Base-by-base conservation (phyloP, 2,797 vertebrate genomes). In the Moxostoma hubbsi region DNA sequence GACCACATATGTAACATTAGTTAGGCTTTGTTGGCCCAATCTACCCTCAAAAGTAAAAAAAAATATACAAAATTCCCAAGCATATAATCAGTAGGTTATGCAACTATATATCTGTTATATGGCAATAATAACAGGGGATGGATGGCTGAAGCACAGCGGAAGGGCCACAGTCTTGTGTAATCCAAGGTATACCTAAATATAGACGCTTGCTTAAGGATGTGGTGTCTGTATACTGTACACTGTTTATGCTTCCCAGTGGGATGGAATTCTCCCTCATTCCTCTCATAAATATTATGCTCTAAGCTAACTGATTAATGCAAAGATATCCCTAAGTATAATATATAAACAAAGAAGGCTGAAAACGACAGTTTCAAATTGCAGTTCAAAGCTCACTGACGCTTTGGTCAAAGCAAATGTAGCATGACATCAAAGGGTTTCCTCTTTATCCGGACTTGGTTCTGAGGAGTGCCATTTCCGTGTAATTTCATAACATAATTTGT, bases 341-440 rank as follows among this genome's bases (percentile, higher is more conserved):
- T 55, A 72, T 5, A 76, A 10, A 59, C 9, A 51, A 15, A 71
- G 10, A n/a, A 4, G 8, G 11, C 61, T 53, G 9, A 15, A 65
- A 58, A 51, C 10, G 4, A 36, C 24, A 10, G 2, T 54, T 50
- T 12, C 13, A 11, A 51, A 46, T 7, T 18, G 18, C 1, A 6
- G 43, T 64, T 68, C 43, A 77, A 67, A 59, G n/a, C 16, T 53
- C 15, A 11, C 36, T 13, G 18, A 54, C n/a, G 36, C 61, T 72
- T 76, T 8, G 18, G 46, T 73, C 7, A 45, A n/a, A 73, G 62
- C 58, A 81, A 77, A 82, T 71, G 73, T 72, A 77, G 75, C 63
- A n/a, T 82, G 75, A 73, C 53, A 73, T 73, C 55, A 77, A 82
- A 82, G 43, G 9, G 9, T 5, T 61, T n/a, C 9, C 3, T 9